These are phyloP conservation scores for Thymelicus lineola DNA, from an alignment of 2,888 invertebrate genomes.

Conservation along the genomic window DNA sequence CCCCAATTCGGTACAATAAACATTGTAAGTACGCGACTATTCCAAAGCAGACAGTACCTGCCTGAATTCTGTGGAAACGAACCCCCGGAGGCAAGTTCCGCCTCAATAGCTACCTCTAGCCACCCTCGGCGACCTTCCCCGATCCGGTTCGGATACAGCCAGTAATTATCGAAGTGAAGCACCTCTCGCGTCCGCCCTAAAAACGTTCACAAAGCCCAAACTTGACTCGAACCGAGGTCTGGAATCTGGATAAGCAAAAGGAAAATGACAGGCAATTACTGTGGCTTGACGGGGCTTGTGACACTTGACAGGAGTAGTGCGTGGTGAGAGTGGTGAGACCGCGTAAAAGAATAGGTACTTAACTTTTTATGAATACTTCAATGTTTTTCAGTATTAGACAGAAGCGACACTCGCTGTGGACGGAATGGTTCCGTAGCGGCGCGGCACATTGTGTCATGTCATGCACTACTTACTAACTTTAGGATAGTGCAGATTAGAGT, in stretches of 20 bases:
- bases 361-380: background rate
- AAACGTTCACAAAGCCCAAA: conserved; percentile 9
- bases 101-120: conserved; percentile 4
- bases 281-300: background rate
- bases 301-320: background rate
- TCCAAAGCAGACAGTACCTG: conserved; percentile 2
- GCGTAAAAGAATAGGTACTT: background rate
- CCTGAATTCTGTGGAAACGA: conserved; percentile 4
- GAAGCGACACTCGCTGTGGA: no score
- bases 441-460: no score
- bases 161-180: conserved; percentile 27
- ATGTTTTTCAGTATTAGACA: background rate
- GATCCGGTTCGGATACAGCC: conserved; percentile 18
- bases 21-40: background rate
- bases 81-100: background rate
- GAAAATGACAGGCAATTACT: background rate
- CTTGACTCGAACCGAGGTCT: conserved; percentile 15
- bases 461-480: no score
- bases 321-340: conserved; percentile 7
- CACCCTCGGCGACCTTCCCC: background rate
- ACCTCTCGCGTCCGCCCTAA: conserved; percentile 20
- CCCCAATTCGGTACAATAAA: background rate
- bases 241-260: conserved; percentile 2
- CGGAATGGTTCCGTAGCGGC: no score
- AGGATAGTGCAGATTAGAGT: no score